Evolutionary conservation across 1,140 invertebrate genomes (phyloP).

Genomic region (Proctacanthus coquilletti): DNA sequence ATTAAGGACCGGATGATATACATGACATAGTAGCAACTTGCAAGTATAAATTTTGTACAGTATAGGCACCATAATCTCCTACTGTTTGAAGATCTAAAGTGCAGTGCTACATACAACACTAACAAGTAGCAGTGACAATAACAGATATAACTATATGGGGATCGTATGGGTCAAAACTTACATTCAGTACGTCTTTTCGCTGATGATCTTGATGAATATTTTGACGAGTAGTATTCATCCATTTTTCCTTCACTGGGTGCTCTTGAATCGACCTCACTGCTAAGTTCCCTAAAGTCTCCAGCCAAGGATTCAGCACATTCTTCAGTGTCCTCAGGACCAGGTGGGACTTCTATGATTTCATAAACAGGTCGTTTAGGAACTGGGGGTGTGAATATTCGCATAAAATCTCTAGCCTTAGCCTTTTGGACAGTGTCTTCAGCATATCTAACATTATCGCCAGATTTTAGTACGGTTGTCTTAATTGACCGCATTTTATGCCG

Average conservation of each 20-base stretch:
- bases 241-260: slow-evolving; percentile 22
- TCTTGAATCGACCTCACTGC: slow-evolving; percentile 19
- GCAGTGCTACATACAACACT: no score
- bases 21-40: no score
- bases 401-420: slow-evolving; percentile 26
- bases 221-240: slow-evolving; percentile 25
- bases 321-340: slow-evolving; percentile 4
- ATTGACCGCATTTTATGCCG: slow-evolving; percentile 28
- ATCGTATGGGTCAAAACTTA: slow-evolving; percentile 23
- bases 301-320: slow-evolving; percentile 24
- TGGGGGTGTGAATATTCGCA: slow-evolving; percentile 27
- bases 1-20: neutral
- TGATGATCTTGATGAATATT: slow-evolving; percentile 15
- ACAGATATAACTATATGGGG: no score
- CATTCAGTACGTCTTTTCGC: slow-evolving; percentile 21
- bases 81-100: no score
- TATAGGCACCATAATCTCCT: neutral
- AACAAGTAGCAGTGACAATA: no score
- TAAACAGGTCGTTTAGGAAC: slow-evolving; percentile 24
- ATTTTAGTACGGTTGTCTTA: slow-evolving; percentile 26
- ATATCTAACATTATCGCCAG: slow-evolving; percentile 25
- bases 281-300: slow-evolving; percentile 25
- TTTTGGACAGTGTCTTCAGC: slow-evolving; percentile 29
- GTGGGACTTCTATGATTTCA: slow-evolving; percentile 25
- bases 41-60: neutral